A percentile compares a stretch with the other conserved stretches of the same genome.
Conservation (phyloP, 37 sponge, comb jelly and placozoan genomes). For the Hormiphora californensis region DNA sequence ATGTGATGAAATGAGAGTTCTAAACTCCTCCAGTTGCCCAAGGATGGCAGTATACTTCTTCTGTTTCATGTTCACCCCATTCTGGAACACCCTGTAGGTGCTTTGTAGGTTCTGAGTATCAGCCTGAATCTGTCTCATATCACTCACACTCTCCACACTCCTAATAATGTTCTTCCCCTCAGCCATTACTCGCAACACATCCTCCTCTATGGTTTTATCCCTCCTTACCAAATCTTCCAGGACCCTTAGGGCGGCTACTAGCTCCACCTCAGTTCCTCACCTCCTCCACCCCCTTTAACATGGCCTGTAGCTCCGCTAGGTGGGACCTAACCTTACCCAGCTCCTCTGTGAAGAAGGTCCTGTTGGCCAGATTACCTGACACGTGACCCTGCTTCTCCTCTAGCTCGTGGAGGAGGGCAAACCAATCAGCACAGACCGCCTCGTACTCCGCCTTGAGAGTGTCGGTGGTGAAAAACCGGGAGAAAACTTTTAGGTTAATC, state of each 20-base stretch:
- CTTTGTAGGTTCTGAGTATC: slow-evolving; percentile 23
- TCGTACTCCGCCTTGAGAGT: slow-evolving; percentile 33
- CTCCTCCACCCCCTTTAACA: neutral
- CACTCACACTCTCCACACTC: neutral
- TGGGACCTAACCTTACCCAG: neutral
- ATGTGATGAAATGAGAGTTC: neutral
- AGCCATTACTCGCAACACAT: neutral
- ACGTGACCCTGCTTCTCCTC: neutral
- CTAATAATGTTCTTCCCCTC: slow-evolving; percentile 47
- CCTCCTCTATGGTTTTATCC: neutral
- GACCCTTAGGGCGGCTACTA: neutral
- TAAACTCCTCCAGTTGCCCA: slow-evolving; percentile 19
- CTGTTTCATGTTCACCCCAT: slow-evolving; percentile 3
- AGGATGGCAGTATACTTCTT: slow-evolving; percentile 30
- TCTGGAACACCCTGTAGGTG: slow-evolving; percentile 40
- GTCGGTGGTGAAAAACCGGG: neutral
- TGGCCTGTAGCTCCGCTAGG: neutral
- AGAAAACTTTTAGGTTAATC: neutral
- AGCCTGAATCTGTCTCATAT: slow-evolving; percentile 26
- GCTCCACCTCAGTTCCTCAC: slow-evolving; percentile 4
- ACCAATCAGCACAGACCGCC: slow-evolving; percentile 24
- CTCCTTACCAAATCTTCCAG: neutral
- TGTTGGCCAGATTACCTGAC: neutral
- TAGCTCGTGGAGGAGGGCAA: slow-evolving; percentile 4
- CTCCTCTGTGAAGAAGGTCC: slow-evolving; percentile 42